These are phyloP conservation scores for Allygus modestus DNA, from an alignment of 2,888 invertebrate species.

Conservation along the genomic window DNA sequence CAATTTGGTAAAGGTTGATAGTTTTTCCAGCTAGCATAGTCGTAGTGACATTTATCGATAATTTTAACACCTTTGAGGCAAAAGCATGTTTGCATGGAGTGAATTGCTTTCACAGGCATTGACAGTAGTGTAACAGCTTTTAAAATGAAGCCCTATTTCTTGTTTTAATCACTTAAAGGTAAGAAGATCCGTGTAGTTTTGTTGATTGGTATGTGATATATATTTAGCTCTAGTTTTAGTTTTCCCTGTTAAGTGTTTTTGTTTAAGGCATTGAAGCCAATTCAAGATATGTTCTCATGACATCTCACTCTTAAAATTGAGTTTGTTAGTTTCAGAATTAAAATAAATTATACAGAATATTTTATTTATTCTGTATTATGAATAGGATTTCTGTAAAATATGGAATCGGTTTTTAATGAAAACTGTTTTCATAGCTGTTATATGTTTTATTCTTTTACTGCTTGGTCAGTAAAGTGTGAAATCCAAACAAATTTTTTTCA, in stretches of 20 bases:
- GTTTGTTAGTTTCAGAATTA: not conserved
- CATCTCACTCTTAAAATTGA: not conserved
- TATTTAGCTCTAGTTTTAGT: slow-evolving; percentile 20
- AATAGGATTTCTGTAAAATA: not conserved
- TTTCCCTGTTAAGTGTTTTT: not conserved
- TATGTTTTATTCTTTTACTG: not conserved
- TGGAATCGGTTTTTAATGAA: not conserved
- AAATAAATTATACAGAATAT: not conserved
- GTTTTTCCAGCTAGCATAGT: no score
- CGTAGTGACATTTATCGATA: not conserved
- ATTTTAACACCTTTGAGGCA: not conserved
- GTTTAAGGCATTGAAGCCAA: not conserved
- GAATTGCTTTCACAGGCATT: not conserved
- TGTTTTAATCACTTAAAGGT: not conserved
- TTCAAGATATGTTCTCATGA: slow-evolving; percentile 30
- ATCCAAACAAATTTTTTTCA: no score
- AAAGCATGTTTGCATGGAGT: not conserved
- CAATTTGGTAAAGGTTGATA: no score
- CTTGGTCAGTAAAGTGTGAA: no score
- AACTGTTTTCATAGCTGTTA: not conserved
- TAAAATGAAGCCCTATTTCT: not conserved
- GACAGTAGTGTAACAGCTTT: not conserved
- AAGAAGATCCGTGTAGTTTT: not conserved
- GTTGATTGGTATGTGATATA: slow-evolving; percentile 20
- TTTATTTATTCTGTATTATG: no score